A percentile compares a stretch with the other conserved stretches of the same genome.
phyloP scores from a whole-genome alignment of 2,797 vertebrate species.

The Novumbra hubbsi region DNA sequence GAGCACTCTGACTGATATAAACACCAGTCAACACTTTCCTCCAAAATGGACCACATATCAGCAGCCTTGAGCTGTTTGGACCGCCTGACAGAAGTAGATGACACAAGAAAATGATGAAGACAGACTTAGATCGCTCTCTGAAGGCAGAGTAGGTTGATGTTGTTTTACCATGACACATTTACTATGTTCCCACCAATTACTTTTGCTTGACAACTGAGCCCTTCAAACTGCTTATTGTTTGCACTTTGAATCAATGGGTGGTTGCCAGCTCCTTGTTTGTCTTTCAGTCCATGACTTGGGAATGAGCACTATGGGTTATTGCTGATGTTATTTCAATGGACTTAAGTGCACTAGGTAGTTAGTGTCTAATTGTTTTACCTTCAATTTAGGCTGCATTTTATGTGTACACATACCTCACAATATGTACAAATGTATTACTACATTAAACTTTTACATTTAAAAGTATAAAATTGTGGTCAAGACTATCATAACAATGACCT shows the following conservation, averaged over 20 bases:
- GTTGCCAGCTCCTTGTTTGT: neutral
- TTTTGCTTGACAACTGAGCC: neutral
- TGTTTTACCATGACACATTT: neutral
- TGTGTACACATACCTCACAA: neutral
- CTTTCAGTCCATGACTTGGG: neutral
- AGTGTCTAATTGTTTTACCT: neutral
- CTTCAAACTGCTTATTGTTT: neutral
- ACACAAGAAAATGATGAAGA: conserved; percentile 9
- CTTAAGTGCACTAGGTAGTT: neutral
- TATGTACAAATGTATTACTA: neutral
- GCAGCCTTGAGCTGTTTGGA: conserved; percentile 7
- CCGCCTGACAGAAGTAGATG: conserved; percentile 14
- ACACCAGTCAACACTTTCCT: conserved; percentile 24
- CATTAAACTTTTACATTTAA: neutral
- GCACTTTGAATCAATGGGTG: neutral
- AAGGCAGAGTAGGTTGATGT: neutral
- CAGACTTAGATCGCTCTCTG: neutral
- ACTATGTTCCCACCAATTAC: neutral
- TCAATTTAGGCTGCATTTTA: neutral
- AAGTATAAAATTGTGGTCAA: no score
- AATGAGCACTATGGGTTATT: neutral
- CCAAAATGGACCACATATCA: conserved; percentile 26
- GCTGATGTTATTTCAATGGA: neutral
- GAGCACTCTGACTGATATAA: conserved; percentile 30
- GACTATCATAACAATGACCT: no score